Evolutionary conservation across 2,888 invertebrate genomes (phyloP), one percentile per base, ranked within the genome.

Genomic region (Drosophila neutralis): DNA sequence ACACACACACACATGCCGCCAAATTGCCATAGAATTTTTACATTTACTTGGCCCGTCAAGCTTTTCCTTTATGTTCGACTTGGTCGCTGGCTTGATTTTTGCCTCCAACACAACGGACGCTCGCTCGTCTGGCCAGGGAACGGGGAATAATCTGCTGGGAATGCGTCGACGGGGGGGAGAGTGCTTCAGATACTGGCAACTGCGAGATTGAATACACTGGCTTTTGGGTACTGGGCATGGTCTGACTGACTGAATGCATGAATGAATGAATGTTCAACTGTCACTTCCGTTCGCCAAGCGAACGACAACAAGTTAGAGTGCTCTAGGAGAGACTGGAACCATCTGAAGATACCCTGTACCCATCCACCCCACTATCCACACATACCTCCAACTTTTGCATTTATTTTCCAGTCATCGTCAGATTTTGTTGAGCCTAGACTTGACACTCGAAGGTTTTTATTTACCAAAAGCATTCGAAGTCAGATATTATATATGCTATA

Each of bases 261-360:
- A 69, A 65, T 83, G 81, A 84, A 89, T 86, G 85, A 89, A 86
- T 86, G 85, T 89, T 86, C 85, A 86, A 89, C 88, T 86, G 85
- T 86, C 90, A 89, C 85, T 86, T 85, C 85, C 85, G 90, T 64
- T 82, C 66, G 78, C 65, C 72, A 64, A 61, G 24, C 45, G 15
- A 13, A 24, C 45, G 35, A 35, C 51, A 48, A 56, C 67, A 51
- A 35, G 57, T 57, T 21, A 11, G 42, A 31, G 15, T 31, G 31
- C 21, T 42, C 42, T 15, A 10, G n/a, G 3, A 7, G 29, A 36
- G 35, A 8, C n/a, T 40, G 13, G 21, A 7, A 7, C 21, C 45
- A 21, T 45, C 13, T n/a, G n/a, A 15, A 7, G 13, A 57, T 57
- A 42, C 57, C 42, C 57, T 57, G 40, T 29, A n/a, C 13, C 15